Evolutionary conservation across 2,888 invertebrate species (phyloP).

Genomic region (Diploptera punctata): DNA sequence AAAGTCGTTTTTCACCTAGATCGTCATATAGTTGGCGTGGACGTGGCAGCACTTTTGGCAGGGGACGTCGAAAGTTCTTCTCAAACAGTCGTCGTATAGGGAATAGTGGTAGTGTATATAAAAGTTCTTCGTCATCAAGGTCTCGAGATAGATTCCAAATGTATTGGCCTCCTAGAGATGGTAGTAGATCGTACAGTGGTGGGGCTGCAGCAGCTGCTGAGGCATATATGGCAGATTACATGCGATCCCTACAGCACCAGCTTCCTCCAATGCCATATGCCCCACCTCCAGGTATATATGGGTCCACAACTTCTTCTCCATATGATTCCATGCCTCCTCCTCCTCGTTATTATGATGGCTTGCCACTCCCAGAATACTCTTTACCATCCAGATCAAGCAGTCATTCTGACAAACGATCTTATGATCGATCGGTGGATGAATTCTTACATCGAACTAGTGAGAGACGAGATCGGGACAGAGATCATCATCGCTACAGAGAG

Average conservation of each 20-base stretch:
- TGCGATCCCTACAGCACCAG: constrained; percentile 87
- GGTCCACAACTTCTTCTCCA: constrained; percentile 55
- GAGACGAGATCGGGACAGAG: constrained; percentile 60
- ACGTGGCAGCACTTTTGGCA: constrained; percentile 59
- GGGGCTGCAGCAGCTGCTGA: constrained; percentile 77
- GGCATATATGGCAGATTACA: constrained; percentile 87
- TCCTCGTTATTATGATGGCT: constrained; percentile 82
- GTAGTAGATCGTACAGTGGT: constrained; percentile 57
- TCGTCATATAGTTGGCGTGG: constrained; percentile 52
- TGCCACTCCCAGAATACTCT: constrained; percentile 79
- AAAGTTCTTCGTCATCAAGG: constrained; percentile 66
- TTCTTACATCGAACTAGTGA: constrained; percentile 83
- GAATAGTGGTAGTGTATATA: constrained; percentile 59
- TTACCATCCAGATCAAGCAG: constrained; percentile 61
- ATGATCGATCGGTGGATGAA: constrained; percentile 89
- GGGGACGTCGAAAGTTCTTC: constrained; percentile 68
- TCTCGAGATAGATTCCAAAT: constrained; percentile 65
- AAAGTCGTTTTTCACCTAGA: constrained; percentile 31
- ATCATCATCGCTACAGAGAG: constrained; percentile 49
- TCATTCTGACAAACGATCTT: constrained; percentile 76
- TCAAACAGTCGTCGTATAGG: constrained; percentile 67
- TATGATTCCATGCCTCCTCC: constrained; percentile 74
- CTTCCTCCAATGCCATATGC: constrained; percentile 86
- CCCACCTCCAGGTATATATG: constrained; percentile 66
- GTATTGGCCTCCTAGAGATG: constrained; percentile 59